Evolutionary conservation across 2,113 vertebrate genomes (phyloP).

Genomic region (Todiramphus chloris): DNA sequence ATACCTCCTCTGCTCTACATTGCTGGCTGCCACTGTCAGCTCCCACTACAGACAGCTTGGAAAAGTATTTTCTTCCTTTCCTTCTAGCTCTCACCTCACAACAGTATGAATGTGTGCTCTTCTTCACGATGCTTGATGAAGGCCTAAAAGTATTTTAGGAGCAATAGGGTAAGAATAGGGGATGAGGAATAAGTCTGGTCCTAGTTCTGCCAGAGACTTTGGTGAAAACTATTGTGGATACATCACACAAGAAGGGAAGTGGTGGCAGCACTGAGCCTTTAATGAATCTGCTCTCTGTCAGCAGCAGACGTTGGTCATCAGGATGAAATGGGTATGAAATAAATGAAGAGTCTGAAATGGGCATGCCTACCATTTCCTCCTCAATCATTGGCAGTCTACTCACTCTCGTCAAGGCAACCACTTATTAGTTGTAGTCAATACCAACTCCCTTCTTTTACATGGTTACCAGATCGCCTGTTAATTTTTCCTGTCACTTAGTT

Average conservation of each 20-base stretch:
- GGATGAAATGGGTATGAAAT: neutral
- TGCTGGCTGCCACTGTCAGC: neutral
- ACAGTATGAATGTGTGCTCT: neutral
- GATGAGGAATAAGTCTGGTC: neutral
- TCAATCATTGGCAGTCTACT: neutral
- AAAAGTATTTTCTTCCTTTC: neutral
- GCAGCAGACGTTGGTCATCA: neutral
- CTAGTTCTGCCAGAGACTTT: neutral
- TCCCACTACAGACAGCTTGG: neutral
- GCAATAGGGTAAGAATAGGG: neutral
- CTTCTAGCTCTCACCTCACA: neutral
- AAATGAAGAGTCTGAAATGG: neutral
- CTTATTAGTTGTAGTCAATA: neutral
- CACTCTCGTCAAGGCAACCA: neutral
- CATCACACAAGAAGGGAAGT: neutral
- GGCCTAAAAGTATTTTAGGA: neutral
- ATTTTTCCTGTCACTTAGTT: neutral
- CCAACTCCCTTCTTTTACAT: neutral
- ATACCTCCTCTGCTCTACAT: neutral
- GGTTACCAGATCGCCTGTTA: neutral
- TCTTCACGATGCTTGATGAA: neutral
- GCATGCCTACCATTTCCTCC: neutral
- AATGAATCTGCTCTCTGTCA: neutral
- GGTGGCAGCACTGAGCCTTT: neutral
- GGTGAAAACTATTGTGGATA: neutral